Evolutionary conservation across 2,797 vertebrate genomes (phyloP), one percentile per base, ranked within the genome.

Genomic region (Alca torda): DNA sequence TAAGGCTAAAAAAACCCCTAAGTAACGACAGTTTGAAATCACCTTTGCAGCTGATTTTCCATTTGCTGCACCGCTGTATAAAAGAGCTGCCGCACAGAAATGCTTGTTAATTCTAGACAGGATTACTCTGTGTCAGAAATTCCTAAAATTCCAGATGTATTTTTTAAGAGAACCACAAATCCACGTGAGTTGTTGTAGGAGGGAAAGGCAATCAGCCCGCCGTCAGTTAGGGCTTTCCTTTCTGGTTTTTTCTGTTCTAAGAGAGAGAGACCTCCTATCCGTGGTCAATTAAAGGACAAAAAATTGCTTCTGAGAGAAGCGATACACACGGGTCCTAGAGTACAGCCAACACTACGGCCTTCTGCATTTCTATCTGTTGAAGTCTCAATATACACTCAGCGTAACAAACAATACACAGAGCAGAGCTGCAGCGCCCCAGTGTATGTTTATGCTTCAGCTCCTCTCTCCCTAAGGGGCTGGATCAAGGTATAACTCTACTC

Each of bases 131-230:
- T 45, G 95, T 46, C 56, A 69, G 81, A 96, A 91, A 90, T 95
- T 65, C 96, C 70, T 84, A 92, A 94, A 89, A 84, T 54, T 87
- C 69, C 88, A 95, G 89, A 93, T 92, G 84, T 92, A 85, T 75
- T 80, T 95, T 95, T 94, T 89, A 69, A 93, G 89, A 75, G 69
- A 95, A 93, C 30, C 13, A 4, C 68, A 96, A 83, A 94, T 86
- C 82, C 93, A 41, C 72, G 78, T 68, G 90, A 94, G 70, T 54
- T 95, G 51, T 85, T 25, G 14, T 59, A 80, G 96, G 95, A 95
- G 43, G 24, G 81, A 90, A 96, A 83, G 72, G 69, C 83, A 93
- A 85, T 65, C 57, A 45, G 60, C n/a, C 64, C 81, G 60, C 45
- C 0, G 1, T 78, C 77, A 77, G 54, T 65, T 89, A 65, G 14